Percentiles rank a stretch among this genome's conserved stretches.
These are phyloP conservation scores for Chorisops tibialis DNA, from an alignment of 2,888 invertebrate species.

Conservation along the genomic window DNA sequence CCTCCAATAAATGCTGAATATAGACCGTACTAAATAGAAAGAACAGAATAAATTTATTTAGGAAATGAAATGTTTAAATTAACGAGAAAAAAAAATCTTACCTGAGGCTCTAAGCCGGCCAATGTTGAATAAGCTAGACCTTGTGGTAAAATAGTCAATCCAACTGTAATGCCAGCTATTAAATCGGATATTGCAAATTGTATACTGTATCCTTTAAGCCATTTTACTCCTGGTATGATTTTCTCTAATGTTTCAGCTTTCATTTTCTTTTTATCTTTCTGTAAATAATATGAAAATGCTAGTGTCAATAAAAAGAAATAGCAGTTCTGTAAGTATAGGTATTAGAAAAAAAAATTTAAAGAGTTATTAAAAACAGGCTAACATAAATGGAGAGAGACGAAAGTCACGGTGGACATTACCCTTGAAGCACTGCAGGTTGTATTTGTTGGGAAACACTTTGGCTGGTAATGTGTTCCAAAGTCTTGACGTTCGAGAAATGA, in stretches of 20 bases:
- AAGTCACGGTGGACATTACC: too few species aligned
- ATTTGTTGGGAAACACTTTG: too few species aligned
- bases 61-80: not conserved
- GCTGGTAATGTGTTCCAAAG: too few species aligned
- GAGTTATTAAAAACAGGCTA: too few species aligned
- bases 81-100: conserved; percentile 42
- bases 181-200: conserved; percentile 77
- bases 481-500: too few species aligned
- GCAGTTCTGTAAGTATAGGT: too few species aligned
- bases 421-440: too few species aligned
- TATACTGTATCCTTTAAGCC: conserved; percentile 73
- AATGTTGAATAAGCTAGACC: conserved; percentile 88
- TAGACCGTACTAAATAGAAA: conserved; percentile 74
- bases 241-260: conserved; percentile 29
- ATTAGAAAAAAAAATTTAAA: too few species aligned
- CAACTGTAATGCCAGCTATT: conserved; percentile 90
- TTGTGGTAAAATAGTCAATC: conserved; percentile 89
- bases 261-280: conserved; percentile 16
- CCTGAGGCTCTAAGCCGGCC: conserved; percentile 82
- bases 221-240: conserved; percentile 55
- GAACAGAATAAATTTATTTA: conserved; percentile 7
- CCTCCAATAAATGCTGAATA: conserved; percentile 94
- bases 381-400: too few species aligned
- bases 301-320: too few species aligned
- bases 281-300: too few species aligned